These are phyloP conservation scores for Tryphoninae sp. DNA, from an alignment of 2,888 invertebrate genomes.

Conservation along the genomic window DNA sequence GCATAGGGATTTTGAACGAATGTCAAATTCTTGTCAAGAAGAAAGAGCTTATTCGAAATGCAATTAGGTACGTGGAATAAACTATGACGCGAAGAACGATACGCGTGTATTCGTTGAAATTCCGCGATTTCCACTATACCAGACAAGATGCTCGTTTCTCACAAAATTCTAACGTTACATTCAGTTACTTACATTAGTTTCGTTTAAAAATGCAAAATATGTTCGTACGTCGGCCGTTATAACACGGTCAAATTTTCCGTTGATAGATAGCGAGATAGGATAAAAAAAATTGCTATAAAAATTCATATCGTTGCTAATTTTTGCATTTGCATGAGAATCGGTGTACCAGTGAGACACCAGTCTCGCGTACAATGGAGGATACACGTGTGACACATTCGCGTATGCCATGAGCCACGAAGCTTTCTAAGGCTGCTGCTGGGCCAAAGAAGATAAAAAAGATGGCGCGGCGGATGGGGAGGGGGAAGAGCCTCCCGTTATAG, in stretches of 20 bases:
- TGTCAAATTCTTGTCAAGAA: too few species aligned
- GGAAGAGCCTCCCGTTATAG: slow-evolving; percentile 62
- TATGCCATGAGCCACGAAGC: slow-evolving; percentile 50
- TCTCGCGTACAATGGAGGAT: slow-evolving; percentile 72
- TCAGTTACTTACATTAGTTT: too few species aligned
- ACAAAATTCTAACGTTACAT: too few species aligned
- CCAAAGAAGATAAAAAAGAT: slow-evolving; percentile 18
- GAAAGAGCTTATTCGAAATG: too few species aligned
- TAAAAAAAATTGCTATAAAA: slow-evolving; percentile 31
- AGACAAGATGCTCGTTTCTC: too few species aligned
- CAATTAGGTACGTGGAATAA: too few species aligned
- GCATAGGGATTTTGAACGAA: too few species aligned
- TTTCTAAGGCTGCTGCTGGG: slow-evolving; percentile 20
- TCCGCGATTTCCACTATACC: too few species aligned
- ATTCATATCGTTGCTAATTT: slow-evolving; percentile 54
- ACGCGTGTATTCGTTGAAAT: too few species aligned
- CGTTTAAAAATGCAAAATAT: too few species aligned
- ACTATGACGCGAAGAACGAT: too few species aligned
- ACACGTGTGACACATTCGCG: slow-evolving; percentile 74
- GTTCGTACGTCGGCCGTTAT: background rate
- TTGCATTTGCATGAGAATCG: slow-evolving; percentile 55
- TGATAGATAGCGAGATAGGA: background rate
- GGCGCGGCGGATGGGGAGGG: slow-evolving; percentile 24
- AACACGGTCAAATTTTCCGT: background rate
- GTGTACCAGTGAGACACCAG: slow-evolving; percentile 71